Conservation (phyloP, 2,113 vertebrate species). For the Scomber japonicus region DNA sequence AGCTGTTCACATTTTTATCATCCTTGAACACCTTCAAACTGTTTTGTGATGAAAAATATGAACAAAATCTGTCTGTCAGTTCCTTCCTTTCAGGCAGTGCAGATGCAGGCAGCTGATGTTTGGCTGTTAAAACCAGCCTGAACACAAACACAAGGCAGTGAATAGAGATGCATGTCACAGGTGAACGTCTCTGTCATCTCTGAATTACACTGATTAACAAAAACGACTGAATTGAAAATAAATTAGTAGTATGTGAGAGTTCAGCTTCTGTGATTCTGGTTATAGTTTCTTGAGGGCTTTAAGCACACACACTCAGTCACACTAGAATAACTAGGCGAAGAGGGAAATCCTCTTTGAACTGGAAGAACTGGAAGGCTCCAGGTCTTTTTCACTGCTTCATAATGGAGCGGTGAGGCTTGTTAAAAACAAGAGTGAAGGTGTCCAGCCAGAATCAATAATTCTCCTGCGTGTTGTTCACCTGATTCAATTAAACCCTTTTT, state of each 20-base stretch:
- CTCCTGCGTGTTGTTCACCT: conserved; percentile 67
- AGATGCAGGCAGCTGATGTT: neutral
- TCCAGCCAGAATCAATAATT: conserved; percentile 72
- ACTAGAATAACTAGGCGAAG: conserved; percentile 7
- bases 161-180: neutral
- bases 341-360: conserved; percentile 38
- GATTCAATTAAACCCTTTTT: conserved; percentile 75
- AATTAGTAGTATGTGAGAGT: neutral
- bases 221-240: neutral
- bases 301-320: neutral
- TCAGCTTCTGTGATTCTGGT: neutral
- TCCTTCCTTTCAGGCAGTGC: neutral
- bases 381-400: conserved; percentile 9
- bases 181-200: neutral
- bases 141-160: neutral
- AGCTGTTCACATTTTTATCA: neutral
- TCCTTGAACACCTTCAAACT: neutral
- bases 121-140: neutral
- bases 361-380: conserved; percentile 30
- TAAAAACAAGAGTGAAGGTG: conserved; percentile 57
- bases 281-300: neutral
- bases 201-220: no score
- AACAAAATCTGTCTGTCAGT: neutral
- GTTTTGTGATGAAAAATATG: neutral
- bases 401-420: conserved; percentile 39